Evolutionary conservation across 1,140 invertebrate species (phyloP).

Genomic region (Papilio machaon): DNA sequence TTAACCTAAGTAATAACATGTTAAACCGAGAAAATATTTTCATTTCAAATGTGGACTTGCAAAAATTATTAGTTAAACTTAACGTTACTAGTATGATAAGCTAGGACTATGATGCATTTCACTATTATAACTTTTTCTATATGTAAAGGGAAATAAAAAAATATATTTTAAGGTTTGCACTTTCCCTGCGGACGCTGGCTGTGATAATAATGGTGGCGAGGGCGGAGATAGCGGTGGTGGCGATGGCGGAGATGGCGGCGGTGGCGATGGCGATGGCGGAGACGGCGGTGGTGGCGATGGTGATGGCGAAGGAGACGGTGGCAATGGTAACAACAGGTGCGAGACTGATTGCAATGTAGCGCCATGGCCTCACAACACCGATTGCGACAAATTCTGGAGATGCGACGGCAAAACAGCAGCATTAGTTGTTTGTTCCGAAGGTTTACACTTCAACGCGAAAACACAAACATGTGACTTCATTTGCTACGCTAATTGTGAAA

Average conservation of each 20-base stretch:
- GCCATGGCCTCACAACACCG: constrained; percentile 71
- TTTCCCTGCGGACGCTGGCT: constrained; percentile 46
- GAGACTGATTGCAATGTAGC: constrained; percentile 52
- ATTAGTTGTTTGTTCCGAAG: constrained; percentile 76
- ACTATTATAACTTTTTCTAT: background rate
- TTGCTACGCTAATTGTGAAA: constrained; percentile 45
- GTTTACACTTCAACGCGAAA: constrained; percentile 80
- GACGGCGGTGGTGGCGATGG: constrained; percentile 30
- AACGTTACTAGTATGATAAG: too few species aligned
- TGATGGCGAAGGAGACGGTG: constrained; percentile 14
- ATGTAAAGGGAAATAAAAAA: background rate
- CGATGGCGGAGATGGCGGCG: constrained; percentile 31
- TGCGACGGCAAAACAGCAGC: constrained; percentile 76
- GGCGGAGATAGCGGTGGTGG: constrained; percentile 28
- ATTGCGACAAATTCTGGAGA: constrained; percentile 82
- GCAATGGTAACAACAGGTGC: constrained; percentile 41
- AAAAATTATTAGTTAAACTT: too few species aligned
- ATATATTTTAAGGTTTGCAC: constrained; percentile 42
- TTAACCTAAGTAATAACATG: too few species aligned
- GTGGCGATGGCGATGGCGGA: constrained; percentile 30
- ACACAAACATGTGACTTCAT: constrained; percentile 49
- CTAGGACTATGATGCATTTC: too few species aligned
- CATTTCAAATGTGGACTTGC: too few species aligned
- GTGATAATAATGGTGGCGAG: constrained; percentile 22
- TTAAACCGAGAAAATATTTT: too few species aligned